Evolutionary conservation across 2,797 vertebrate genomes (phyloP), one percentile per base, ranked within the genome.

Genomic region (Falco biarmicus): DNA sequence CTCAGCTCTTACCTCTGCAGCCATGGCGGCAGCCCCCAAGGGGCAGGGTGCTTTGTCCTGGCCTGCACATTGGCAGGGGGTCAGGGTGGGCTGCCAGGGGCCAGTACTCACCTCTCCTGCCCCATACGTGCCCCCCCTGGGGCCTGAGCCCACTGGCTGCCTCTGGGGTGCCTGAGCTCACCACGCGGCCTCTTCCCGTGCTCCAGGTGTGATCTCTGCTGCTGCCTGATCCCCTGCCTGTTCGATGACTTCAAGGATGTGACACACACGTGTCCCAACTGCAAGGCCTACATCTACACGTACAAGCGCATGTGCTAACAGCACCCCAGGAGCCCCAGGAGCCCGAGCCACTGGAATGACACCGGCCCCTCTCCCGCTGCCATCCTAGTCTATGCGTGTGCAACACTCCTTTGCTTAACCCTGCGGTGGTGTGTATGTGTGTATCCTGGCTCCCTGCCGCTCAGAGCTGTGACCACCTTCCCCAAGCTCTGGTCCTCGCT

Each of bases 201-300:
- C 94, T 77, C 28, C 98, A 99, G 99, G 96, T 99, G 99, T 92
- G 99, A 99, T 83, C 98, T 99, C 8, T 99, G 99, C 97, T 99
- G 99, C 98, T 99, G 99, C 98, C 98, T 99, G 97, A 99, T 99
- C 97, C 99, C 99, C 69, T 99, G 99, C 96, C 97, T 99, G 97
- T 99, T 99, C 2, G 99, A 99, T 17, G 99, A 99, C 97, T 99
- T 99, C 97, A 99, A 99, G 98, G 99, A 99, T 37, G 99, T 99
- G 98, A 99, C 99, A 7, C 99, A 99, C 98, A 99, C 98, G 54
- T 99, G 99, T 97, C 99, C 99, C 91, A 99, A 99, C 98, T 99
- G 99, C 98, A 99, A 99, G 98, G 99, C 99, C 97, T 99, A 99
- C 93, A 99, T 99, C 97, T 99, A 99, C 98, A 99, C 99, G 75